Evolutionary conservation across 1,140 invertebrate species (phyloP).

Genomic region (Tetranychus cinnabarinus): DNA sequence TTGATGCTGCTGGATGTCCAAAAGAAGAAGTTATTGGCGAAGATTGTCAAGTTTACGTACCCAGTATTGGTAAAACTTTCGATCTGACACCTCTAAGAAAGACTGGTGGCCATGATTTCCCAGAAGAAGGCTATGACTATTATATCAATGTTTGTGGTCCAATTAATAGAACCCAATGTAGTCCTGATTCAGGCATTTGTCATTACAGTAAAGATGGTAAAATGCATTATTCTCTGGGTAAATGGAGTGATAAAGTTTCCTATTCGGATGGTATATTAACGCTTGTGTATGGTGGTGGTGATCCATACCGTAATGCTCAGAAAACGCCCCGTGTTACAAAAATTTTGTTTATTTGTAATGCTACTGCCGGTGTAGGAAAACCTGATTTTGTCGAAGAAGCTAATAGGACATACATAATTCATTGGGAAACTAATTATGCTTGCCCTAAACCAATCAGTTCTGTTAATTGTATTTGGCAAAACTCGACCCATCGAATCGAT

Average conservation of each 20-base stretch:
- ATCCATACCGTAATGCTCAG: constrained; percentile 15
- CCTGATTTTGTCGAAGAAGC: constrained; percentile 18
- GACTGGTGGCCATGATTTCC: constrained; percentile 3
- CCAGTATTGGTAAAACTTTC: background rate
- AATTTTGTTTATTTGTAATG: constrained; percentile 21
- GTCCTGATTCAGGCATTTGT: constrained; percentile 17
- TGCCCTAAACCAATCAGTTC: constrained; percentile 16
- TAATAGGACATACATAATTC: constrained; percentile 17
- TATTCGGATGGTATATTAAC: constrained; percentile 22
- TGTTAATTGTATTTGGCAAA: constrained; percentile 17
- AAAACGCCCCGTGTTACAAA: constrained; percentile 15
- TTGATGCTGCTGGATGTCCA: too few relatives aligned
- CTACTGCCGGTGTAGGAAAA: constrained; percentile 13
- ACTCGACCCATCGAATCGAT: constrained; percentile 16
- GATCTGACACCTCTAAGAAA: background rate
- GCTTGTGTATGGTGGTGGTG: constrained; percentile 18
- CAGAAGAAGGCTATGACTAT: constrained; percentile 16
- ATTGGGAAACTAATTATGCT: constrained; percentile 20
- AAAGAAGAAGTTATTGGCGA: too few relatives aligned
- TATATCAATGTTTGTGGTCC: constrained; percentile 20
- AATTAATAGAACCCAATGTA: constrained; percentile 14
- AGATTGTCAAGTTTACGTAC: too few relatives aligned
- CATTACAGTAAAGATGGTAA: constrained; percentile 10
- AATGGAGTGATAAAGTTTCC: constrained; percentile 11
- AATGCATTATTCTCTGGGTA: constrained; percentile 10